These are phyloP conservation scores for Azemiops feae DNA, from an alignment of 2,113 vertebrate species.

Conservation along the genomic window DNA sequence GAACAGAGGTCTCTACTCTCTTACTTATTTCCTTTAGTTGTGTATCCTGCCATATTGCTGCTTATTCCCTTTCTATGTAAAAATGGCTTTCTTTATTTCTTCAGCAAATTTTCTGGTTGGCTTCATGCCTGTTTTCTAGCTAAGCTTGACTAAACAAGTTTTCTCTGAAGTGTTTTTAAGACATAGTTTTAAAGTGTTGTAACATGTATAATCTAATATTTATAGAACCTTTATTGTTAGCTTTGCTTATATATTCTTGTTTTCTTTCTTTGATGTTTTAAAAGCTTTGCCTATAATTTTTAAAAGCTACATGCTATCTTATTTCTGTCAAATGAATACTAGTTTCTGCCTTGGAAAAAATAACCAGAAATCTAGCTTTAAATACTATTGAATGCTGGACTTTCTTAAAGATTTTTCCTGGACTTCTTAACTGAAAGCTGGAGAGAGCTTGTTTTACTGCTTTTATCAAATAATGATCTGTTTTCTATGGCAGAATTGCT, in stretches of 20 bases:
- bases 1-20: slow-evolving; percentile 30
- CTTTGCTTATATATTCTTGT: not conserved
- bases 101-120: not conserved
- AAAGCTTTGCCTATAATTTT: not conserved
- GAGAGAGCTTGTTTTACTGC: not conserved
- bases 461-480: not conserved
- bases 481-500: not conserved
- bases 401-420: not conserved
- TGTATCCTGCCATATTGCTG: not conserved
- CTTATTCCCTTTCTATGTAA: slow-evolving; percentile 14
- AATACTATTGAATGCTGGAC: not conserved
- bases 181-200: slow-evolving; percentile 6
- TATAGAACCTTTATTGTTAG: not conserved
- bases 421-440: not conserved
- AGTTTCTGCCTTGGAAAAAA: not conserved
- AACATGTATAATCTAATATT: not conserved
- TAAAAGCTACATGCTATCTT: not conserved
- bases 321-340: not conserved
- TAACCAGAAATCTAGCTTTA: not conserved
- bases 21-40: not conserved
- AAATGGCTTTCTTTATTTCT: not conserved
- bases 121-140: not conserved
- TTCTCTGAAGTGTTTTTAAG: not conserved
- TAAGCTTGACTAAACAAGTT: not conserved
- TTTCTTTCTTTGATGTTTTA: slow-evolving; percentile 9